phyloP scores from a whole-genome alignment of 1,140 invertebrate species.

The Drosophila bipectinata region DNA sequence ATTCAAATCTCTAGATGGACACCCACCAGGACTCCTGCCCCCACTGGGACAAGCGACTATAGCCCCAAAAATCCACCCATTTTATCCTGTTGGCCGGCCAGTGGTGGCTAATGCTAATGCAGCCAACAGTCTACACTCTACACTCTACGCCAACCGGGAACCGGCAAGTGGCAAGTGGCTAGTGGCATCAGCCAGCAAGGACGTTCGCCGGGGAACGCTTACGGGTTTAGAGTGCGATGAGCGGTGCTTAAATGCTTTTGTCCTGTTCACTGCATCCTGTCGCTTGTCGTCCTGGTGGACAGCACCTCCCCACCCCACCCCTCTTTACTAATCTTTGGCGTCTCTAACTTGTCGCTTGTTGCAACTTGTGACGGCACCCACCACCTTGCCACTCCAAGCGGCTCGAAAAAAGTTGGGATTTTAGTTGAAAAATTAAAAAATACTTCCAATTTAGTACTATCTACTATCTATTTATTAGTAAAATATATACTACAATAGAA shows the following conservation, averaged over 20 bases:
- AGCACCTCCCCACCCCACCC: slow-evolving; percentile 10
- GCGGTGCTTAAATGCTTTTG: slow-evolving; percentile 49
- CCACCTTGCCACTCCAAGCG: slow-evolving; percentile 1
- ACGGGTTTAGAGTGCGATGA: slow-evolving; percentile 44
- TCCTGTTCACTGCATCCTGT: slow-evolving; percentile 21
- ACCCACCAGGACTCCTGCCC: too few relatives aligned
- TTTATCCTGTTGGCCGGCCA: slow-evolving; percentile 8
- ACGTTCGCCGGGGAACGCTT: slow-evolving; percentile 10
- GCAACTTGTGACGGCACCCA: slow-evolving; percentile 43
- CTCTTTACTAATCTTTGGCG: neutral
- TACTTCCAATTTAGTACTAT: too few relatives aligned
- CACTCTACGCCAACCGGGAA: too few relatives aligned
- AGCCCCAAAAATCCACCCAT: neutral
- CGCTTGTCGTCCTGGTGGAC: neutral
- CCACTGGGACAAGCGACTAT: too few relatives aligned
- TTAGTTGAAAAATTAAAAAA: neutral
- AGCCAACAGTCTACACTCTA: slow-evolving; percentile 3
- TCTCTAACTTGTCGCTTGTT: slow-evolving; percentile 52
- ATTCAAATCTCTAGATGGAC: slow-evolving; percentile 39
- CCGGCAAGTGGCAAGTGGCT: too few relatives aligned
- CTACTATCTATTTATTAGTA: too few relatives aligned
- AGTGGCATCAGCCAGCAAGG: slow-evolving; percentile 9
- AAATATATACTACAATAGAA: too few relatives aligned
- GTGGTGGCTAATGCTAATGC: slow-evolving; percentile 44
- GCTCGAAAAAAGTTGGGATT: slow-evolving; percentile 28